Conservation (phyloP, 1,140 invertebrate species). For the Laupala kohalensis region DNA sequence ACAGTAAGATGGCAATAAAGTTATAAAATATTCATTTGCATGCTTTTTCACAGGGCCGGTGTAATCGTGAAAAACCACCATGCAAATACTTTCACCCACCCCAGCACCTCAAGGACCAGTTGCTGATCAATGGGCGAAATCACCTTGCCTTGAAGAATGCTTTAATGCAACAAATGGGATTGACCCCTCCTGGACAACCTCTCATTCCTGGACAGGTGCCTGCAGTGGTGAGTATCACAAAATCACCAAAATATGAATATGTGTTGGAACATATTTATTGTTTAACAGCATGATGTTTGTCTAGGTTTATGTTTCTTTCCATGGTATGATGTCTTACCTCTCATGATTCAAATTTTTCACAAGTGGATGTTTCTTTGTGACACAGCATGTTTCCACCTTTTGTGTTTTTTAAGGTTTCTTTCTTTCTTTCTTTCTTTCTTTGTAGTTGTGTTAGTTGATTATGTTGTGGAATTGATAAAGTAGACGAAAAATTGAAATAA, state of each 20-base stretch:
- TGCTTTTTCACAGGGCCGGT: conserved; percentile 82
- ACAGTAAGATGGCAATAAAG: too few species aligned
- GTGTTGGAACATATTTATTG: neutral
- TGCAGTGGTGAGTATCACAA: conserved; percentile 59
- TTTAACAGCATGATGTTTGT: neutral
- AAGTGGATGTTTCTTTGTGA: too few species aligned
- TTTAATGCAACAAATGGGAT: conserved; percentile 89
- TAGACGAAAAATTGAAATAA: too few species aligned
- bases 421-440: too few species aligned
- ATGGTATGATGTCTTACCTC: conserved; percentile 13
- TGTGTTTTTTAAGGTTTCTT: too few species aligned
- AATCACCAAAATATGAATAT: neutral
- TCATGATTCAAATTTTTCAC: too few species aligned
- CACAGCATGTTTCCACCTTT: too few species aligned
- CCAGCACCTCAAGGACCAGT: conserved; percentile 97
- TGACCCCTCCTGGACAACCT: conserved; percentile 64
- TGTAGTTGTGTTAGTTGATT: too few species aligned
- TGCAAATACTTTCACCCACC: conserved; percentile 99
- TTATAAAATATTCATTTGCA: too few species aligned
- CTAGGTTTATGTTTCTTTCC: conserved; percentile 13
- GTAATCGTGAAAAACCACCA: conserved; percentile 98
- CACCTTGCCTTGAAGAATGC: conserved; percentile 96
- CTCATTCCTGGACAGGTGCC: conserved; percentile 82
- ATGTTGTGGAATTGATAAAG: too few species aligned
- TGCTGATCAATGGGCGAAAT: conserved; percentile 98